These are phyloP conservation scores for Pristionchus pacificus DNA, from an alignment of 1,140 invertebrate species.

Conservation along the genomic window DNA sequence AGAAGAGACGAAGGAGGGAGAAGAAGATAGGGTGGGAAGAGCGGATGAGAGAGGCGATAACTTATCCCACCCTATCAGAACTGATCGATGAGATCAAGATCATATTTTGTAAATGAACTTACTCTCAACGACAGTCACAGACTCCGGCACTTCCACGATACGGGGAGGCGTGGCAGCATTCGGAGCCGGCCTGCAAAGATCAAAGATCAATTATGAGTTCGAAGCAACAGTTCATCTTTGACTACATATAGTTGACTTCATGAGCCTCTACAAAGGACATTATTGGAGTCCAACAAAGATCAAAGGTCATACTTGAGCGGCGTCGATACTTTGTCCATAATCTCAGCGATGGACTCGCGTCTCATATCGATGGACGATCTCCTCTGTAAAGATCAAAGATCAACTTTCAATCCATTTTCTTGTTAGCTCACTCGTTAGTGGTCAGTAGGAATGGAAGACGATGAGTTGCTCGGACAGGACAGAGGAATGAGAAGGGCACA, in stretches of 20 bases:
- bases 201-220: no score
- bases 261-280: background rate
- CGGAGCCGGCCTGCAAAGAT: conserved; percentile 30
- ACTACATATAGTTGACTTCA: background rate
- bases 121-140: conserved; percentile 57
- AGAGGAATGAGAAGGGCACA: no score
- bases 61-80: no score
- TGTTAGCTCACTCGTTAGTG: no score
- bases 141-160: conserved; percentile 57
- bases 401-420: no score
- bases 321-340: conserved; percentile 53
- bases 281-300: background rate
- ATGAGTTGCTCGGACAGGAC: no score
- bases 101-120: conserved; percentile 8
- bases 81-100: background rate
- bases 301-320: conserved; percentile 31
- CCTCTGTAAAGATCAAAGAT: conserved; percentile 49
- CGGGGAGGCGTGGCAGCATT: conserved; percentile 47
- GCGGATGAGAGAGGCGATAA: no score
- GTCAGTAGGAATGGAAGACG: no score
- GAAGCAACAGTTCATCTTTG: background rate
- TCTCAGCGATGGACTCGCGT: conserved; percentile 50
- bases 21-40: no score
- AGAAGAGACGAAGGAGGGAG: background rate
- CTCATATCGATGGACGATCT: conserved; percentile 56